A percentile compares a stretch with the other conserved stretches of the same genome.
These are phyloP conservation scores for Sipha maydis DNA, from an alignment of 2,888 invertebrate species.

Conservation along the genomic window DNA sequence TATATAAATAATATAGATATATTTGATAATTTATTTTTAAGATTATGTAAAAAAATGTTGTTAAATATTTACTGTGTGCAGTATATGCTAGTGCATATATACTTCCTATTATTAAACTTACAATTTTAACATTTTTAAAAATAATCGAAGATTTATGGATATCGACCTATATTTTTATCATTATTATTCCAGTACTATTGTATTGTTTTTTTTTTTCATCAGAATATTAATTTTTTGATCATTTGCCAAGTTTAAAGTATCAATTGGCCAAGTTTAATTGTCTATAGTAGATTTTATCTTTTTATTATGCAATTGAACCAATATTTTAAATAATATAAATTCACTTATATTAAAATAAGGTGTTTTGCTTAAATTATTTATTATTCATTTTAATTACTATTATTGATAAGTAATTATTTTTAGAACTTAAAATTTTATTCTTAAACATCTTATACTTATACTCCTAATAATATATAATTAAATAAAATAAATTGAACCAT, in stretches of 20 bases:
- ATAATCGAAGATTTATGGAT: not conserved
- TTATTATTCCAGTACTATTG: slow-evolving; percentile 1
- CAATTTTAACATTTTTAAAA: not conserved
- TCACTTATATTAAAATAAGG: not conserved
- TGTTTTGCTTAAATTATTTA: not conserved
- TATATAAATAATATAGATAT: not conserved
- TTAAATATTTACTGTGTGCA: no score
- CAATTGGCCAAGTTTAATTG: slow-evolving; percentile 14
- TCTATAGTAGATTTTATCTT: not conserved
- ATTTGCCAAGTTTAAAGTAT: slow-evolving; percentile 32
- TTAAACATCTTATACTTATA: no score
- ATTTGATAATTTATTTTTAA: no score
- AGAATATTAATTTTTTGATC: slow-evolving; percentile 14
- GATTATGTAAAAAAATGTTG: no score
- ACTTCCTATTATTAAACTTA: not conserved
- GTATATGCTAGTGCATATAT: no score
- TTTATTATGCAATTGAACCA: not conserved
- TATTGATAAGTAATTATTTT: not conserved
- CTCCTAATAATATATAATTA: no score
- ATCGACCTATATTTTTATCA: not conserved
- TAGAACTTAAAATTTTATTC: not conserved
- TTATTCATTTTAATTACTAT: not conserved
- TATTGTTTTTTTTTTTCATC: not conserved
- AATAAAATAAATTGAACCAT: no score
- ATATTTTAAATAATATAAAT: no score